Evolutionary conservation across 2,797 vertebrate species (phyloP), one percentile per base, ranked within the genome.

Genomic region (Coilia nasus): DNA sequence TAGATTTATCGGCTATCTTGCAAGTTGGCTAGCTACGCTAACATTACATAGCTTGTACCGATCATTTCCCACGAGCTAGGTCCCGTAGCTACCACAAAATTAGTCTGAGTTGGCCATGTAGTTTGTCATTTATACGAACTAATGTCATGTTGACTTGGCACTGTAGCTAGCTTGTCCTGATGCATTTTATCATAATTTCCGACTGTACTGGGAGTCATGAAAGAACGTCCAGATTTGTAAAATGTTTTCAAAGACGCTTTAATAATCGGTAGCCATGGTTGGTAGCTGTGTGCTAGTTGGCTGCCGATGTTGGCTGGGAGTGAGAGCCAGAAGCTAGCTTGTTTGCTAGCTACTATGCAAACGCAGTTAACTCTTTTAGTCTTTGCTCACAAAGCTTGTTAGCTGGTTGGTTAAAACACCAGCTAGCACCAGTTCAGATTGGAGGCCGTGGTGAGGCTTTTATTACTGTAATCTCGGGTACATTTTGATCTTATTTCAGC

Each of bases 331-430:
- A 31, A 23, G 71, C 31, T 78, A 78, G 71, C 31, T 44, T 78
- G 71, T 41, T 78, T 78, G 71, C 71, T 41, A 78, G 71, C 71
- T 78, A 6, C 71, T 78, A 78, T 78, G 71, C 35, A 78, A 78
- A 78, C 71, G 71, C 71, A 78, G 71, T 78, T 78, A 78, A 78
- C 71, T 71, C 67, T 78, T 41, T 3, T 78, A 41, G 71, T 78
- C 71, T 35, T 31, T 78, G 71, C 35, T 78, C 71, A 78, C 71
- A 78, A 78, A 78, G 71, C 71, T 78, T 78, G 71, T 78, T 78
- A 78, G 71, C 71, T 78, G 71, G 71, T 78, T 78, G 71, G 28
- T 41, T 78, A 35, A 78, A 78, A 78, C 35, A 41, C 71, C 23
- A 31, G 17, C 71, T 78, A 44, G 15, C 17, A 35, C 31, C 35